Percentiles rank a stretch among this genome's conserved stretches.
Evolutionary conservation across 2,888 invertebrate species (phyloP).

Genomic region (Epistrophe grossulariae): DNA sequence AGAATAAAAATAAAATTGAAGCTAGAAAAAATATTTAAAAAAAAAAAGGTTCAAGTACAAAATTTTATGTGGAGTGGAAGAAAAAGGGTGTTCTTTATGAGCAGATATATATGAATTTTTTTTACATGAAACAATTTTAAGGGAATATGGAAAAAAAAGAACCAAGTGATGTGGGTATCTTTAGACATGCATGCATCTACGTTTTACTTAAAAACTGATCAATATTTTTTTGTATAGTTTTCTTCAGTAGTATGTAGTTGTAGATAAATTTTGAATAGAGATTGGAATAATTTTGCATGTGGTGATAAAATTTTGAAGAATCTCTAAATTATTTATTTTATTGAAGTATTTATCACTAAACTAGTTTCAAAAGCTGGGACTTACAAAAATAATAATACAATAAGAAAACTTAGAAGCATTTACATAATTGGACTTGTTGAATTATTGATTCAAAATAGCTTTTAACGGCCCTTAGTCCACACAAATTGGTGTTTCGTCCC

Average conservation of each 20-base stretch:
- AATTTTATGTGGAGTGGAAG: not conserved
- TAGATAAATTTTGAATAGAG: not conserved
- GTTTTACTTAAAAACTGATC: constrained; percentile 21
- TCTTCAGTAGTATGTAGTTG: too few species aligned
- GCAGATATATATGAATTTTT: not conserved
- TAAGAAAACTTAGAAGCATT: too few species aligned
- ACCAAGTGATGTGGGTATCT: not conserved
- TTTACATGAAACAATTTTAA: constrained; percentile 4
- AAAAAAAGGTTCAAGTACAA: constrained; percentile 7
- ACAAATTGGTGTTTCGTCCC: too few species aligned
- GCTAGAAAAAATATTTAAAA: constrained; percentile 4
- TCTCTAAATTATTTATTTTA: too few species aligned
- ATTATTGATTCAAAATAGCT: too few species aligned
- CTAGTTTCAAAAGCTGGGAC: too few species aligned
- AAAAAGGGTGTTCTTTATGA: constrained; percentile 10
- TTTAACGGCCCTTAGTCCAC: too few species aligned
- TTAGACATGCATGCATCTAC: not conserved
- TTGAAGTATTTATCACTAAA: too few species aligned
- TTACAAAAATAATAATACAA: too few species aligned
- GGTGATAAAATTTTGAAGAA: too few species aligned
- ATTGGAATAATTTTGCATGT: not conserved
- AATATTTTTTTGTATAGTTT: constrained; percentile 26
- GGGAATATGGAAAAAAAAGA: not conserved
- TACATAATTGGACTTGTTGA: too few species aligned
- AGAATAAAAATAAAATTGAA: constrained; percentile 9